Evolutionary conservation across 2,113 vertebrate species (phyloP).

Genomic region (Indicator maculatus): DNA sequence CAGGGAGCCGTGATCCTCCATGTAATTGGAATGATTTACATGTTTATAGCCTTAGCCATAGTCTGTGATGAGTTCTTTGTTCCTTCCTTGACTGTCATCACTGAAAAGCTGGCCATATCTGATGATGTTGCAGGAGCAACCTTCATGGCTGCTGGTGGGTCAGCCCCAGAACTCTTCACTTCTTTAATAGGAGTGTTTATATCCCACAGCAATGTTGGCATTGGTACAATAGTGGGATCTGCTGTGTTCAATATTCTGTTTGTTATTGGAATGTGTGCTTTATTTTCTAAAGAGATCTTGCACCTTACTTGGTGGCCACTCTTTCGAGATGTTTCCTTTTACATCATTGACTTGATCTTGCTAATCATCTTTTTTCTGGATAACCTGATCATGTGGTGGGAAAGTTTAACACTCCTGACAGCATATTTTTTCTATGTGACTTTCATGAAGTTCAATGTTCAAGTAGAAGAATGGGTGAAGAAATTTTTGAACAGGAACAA

Average conservation of each 20-base stretch:
- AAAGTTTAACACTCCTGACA: constrained; percentile 87
- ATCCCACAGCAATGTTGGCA: constrained; percentile 97
- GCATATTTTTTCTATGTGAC: constrained; percentile 89
- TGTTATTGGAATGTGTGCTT: constrained; percentile 97
- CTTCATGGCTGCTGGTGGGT: constrained; percentile 98
- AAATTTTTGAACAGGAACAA: constrained; percentile 88
- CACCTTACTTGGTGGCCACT: constrained; percentile 98
- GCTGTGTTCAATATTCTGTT: constrained; percentile 98
- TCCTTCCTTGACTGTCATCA: constrained; percentile 96
- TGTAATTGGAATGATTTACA: constrained; percentile 97
- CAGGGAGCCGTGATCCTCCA: constrained; percentile 91
- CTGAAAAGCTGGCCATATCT: constrained; percentile 91
- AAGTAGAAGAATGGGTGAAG: constrained; percentile 88
- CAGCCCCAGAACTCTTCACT: constrained; percentile 97
- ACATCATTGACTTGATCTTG: constrained; percentile 94
- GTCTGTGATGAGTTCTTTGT: constrained; percentile 99
- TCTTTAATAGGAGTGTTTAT: constrained; percentile 98
- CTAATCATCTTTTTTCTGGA: constrained; percentile 98
- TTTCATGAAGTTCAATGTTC: constrained; percentile 98
- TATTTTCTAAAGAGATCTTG: constrained; percentile 96
- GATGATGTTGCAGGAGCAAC: constrained; percentile 98
- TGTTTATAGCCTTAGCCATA: constrained; percentile 98
- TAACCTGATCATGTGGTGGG: constrained; percentile 93
- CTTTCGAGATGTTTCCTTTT: constrained; percentile 96
- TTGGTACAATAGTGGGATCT: constrained; percentile 96